Conservation (phyloP, 1,140 invertebrate genomes). For the Calycopis cecrops region DNA sequence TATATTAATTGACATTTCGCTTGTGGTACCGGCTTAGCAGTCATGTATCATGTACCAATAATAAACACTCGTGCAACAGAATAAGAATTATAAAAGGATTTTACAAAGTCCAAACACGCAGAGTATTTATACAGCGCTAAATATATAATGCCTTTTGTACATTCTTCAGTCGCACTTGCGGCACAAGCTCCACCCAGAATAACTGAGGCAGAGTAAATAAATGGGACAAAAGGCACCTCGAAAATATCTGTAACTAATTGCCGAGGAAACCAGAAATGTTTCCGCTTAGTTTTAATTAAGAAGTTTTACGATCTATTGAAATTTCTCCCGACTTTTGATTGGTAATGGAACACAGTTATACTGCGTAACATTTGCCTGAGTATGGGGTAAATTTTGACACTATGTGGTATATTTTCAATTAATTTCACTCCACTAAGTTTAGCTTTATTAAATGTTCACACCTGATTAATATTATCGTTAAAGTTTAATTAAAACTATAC, state of each 20-base stretch:
- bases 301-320: slow-evolving; percentile 15
- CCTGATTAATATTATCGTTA: no score
- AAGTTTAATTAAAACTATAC: no score
- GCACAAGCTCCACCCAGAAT: background rate
- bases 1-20: no score
- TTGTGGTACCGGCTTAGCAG: no score
- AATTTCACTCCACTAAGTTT: slow-evolving; percentile 3
- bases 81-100: background rate
- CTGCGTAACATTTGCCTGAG: background rate
- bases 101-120: background rate
- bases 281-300: slow-evolving; percentile 17
- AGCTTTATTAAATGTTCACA: background rate
- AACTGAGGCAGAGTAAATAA: slow-evolving; percentile 1
- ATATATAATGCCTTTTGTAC: background rate
- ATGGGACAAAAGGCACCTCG: slow-evolving; percentile 3
- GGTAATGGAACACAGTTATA: background rate
- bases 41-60: no score
- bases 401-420: slow-evolving; percentile 6
- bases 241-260: slow-evolving; percentile 14
- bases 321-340: background rate
- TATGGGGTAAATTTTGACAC: background rate
- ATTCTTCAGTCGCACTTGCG: background rate
- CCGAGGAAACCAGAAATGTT: slow-evolving; percentile 11
- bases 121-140: background rate
- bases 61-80: no score